Conservation (phyloP, 2,113 vertebrate species). For the Sclerurus mexicanus region DNA sequence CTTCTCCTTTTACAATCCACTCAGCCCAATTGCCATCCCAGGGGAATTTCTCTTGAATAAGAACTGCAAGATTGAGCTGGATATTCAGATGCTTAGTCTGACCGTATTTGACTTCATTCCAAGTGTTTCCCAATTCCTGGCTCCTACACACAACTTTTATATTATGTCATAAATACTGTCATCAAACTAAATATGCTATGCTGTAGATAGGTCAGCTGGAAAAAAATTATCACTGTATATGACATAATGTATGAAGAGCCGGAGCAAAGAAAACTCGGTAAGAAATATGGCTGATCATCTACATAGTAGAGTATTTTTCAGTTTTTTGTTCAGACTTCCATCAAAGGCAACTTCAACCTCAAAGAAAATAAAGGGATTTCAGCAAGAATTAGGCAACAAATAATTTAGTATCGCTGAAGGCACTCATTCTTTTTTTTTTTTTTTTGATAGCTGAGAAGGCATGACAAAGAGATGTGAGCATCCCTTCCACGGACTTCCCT, state of each 20-base stretch:
- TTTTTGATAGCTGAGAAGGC: background rate
- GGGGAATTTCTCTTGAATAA: background rate
- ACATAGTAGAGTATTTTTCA: background rate
- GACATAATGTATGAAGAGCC: background rate
- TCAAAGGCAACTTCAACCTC: background rate
- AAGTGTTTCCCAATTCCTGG: constrained; percentile 43
- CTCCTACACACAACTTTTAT: background rate
- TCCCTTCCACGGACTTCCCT: background rate
- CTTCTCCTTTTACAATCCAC: background rate
- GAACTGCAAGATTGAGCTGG: background rate
- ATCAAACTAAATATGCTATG: background rate
- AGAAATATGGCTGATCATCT: background rate
- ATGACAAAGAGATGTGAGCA: background rate
- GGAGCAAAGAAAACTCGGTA: background rate
- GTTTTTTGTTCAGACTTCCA: background rate
- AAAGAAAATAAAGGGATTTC: background rate
- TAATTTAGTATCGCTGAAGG: background rate
- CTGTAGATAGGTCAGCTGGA: constrained; percentile 1
- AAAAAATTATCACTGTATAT: constrained; percentile 7
- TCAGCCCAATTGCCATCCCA: background rate
- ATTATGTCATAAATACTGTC: constrained; percentile 28
- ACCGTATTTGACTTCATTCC: background rate
- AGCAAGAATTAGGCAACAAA: constrained; percentile 24
- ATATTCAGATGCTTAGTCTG: constrained; percentile 16
- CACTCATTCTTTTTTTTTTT: background rate